Conservation (phyloP, 2,888 invertebrate species). For the Heliconius ethilla region DNA sequence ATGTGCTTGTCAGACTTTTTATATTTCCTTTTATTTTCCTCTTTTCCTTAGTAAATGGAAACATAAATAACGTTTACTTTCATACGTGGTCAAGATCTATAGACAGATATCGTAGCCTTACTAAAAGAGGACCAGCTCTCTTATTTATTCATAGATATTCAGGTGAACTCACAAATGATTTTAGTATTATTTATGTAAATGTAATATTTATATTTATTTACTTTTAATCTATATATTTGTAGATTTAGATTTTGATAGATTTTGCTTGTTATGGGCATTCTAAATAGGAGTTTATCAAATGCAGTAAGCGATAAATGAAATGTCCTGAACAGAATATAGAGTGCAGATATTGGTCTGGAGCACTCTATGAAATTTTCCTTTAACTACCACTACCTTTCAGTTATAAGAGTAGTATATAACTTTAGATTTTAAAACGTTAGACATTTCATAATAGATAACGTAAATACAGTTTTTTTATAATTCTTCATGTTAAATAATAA, state of each 20-base stretch:
- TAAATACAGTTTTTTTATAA: not conserved
- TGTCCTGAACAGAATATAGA: constrained; percentile 53
- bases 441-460: not conserved
- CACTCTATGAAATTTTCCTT: not conserved
- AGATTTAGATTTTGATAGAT: not conserved
- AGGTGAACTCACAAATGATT: not conserved
- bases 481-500: not conserved
- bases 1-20: constrained; percentile 32
- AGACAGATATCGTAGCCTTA: not conserved
- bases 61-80: constrained; percentile 28
- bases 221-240: not conserved
- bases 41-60: constrained; percentile 7
- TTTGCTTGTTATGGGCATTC: not conserved
- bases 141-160: constrained; percentile 8
- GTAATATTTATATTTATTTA: not conserved
- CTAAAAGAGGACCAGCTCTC: not conserved
- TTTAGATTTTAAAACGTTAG: not conserved
- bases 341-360: constrained; percentile 17
- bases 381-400: not conserved
- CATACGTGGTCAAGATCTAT: constrained; percentile 20
- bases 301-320: constrained; percentile 54
- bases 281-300: constrained; percentile 30
- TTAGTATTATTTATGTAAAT: not conserved
- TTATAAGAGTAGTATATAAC: not conserved
- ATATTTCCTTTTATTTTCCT: constrained; percentile 43